Evolutionary conservation across 2,113 vertebrate species (phyloP).

Genomic region (Amphilophus citrinellus): DNA sequence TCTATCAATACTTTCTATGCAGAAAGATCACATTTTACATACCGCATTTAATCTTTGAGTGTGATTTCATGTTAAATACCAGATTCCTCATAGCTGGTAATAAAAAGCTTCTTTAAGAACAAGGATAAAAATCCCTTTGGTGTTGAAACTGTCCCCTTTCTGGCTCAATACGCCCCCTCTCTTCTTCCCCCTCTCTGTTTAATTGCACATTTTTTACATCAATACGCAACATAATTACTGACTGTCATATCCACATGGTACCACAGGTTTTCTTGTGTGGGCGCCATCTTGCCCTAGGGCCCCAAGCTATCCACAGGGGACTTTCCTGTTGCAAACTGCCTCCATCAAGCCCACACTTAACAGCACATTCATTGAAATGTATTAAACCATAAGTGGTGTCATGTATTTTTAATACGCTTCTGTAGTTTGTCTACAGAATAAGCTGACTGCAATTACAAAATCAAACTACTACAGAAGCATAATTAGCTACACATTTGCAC

Average conservation of each 20-base stretch:
- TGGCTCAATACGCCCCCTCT: slow-evolving; percentile 26
- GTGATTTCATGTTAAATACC: slow-evolving; percentile 63
- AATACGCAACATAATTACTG: slow-evolving; percentile 54
- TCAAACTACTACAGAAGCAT: slow-evolving; percentile 26
- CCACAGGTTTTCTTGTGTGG: slow-evolving; percentile 49
- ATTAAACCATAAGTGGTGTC: slow-evolving; percentile 37
- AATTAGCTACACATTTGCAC: slow-evolving; percentile 42
- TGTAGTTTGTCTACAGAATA: slow-evolving; percentile 43
- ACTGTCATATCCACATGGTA: slow-evolving; percentile 52
- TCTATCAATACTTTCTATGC: not conserved
- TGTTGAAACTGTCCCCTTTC: slow-evolving; percentile 35
- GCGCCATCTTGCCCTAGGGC: slow-evolving; percentile 49
- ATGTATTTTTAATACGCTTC: slow-evolving; percentile 50
- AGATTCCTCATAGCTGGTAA: slow-evolving; percentile 61
- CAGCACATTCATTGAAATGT: slow-evolving; percentile 35
- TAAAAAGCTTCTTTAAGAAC: slow-evolving; percentile 58
- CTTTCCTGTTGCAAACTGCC: slow-evolving; percentile 46
- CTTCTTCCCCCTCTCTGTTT: slow-evolving; percentile 49
- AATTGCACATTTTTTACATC: slow-evolving; percentile 37
- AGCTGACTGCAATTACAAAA: slow-evolving; percentile 36
- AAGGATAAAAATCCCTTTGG: slow-evolving; percentile 63
- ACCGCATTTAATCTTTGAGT: slow-evolving; percentile 13
- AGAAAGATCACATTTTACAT: not conserved
- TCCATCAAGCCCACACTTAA: slow-evolving; percentile 41
- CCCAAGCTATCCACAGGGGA: slow-evolving; percentile 27